These are phyloP conservation scores for Lacerta viridis DNA, from an alignment of 2,797 vertebrate species.

Conservation along the genomic window DNA sequence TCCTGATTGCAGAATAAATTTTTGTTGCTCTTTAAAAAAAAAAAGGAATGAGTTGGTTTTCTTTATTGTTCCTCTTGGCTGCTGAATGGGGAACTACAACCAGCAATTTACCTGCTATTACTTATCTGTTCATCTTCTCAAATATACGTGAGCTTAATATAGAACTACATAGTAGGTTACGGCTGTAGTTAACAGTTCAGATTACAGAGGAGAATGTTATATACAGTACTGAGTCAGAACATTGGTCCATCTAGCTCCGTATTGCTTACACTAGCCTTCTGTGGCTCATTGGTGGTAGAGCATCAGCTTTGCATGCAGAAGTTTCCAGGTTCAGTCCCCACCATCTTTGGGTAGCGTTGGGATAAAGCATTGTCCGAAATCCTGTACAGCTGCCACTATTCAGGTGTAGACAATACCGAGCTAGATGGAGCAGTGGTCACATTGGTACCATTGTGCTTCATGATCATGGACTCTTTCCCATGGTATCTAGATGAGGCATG, in stretches of 20 bases:
- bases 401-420: too few species aligned
- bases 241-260: neutral
- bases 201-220: neutral
- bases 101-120: neutral
- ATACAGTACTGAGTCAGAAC: neutral
- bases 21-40: neutral
- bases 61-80: neutral
- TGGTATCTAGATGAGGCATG: too few species aligned
- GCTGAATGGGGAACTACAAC: accelerated
- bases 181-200: neutral
- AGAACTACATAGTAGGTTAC: neutral
- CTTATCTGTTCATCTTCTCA: neutral
- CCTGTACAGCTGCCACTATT: too few species aligned
- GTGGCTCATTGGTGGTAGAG: too few species aligned
- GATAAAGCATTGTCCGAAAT: too few species aligned
- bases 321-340: too few species aligned
- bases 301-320: too few species aligned
- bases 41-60: neutral
- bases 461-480: too few species aligned
- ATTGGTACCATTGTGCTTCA: too few species aligned
- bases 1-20: conserved; percentile 49
- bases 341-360: too few species aligned
- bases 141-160: accelerated
- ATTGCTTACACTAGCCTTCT: neutral
- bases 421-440: too few species aligned